Evolutionary conservation across 2,888 invertebrate species (phyloP).

Genomic region (Steinernema hermaphroditum): DNA sequence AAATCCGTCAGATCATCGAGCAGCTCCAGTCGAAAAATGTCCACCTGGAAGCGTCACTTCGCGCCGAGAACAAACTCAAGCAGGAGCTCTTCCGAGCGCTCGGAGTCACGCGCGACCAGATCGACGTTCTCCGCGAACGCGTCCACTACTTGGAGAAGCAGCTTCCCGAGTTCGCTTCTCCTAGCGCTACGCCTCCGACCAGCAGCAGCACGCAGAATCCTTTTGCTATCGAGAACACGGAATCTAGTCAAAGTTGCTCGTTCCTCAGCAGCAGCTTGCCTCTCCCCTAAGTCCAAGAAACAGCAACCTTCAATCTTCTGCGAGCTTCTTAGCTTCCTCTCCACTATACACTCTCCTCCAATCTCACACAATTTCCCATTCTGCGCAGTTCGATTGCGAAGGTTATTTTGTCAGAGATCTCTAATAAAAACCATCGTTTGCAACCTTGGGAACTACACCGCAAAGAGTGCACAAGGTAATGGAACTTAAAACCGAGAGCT

Average conservation of each 20-base stretch:
- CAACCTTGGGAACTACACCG: background rate
- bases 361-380: background rate
- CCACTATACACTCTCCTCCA: background rate
- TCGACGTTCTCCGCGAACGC: constrained; percentile 36
- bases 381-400: constrained; percentile 23
- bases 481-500: no score
- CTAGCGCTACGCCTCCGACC: background rate
- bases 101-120: constrained; percentile 79
- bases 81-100: constrained; percentile 95
- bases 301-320: background rate
- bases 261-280: constrained; percentile 23
- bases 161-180: constrained; percentile 3
- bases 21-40: constrained; percentile 83
- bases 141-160: constrained; percentile 15
- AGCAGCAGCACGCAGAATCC: background rate
- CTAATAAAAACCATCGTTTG: constrained; percentile 8
- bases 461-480: no score
- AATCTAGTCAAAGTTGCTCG: constrained; percentile 4
- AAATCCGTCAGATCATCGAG: constrained; percentile 45
- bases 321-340: background rate
- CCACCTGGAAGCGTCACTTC: constrained; percentile 88
- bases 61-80: constrained; percentile 94
- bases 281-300: constrained; percentile 12
- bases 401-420: constrained; percentile 20
- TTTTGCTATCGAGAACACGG: background rate